Conservation (phyloP, 2,113 vertebrate genomes). For the Corynorhinus townsendii region DNA sequence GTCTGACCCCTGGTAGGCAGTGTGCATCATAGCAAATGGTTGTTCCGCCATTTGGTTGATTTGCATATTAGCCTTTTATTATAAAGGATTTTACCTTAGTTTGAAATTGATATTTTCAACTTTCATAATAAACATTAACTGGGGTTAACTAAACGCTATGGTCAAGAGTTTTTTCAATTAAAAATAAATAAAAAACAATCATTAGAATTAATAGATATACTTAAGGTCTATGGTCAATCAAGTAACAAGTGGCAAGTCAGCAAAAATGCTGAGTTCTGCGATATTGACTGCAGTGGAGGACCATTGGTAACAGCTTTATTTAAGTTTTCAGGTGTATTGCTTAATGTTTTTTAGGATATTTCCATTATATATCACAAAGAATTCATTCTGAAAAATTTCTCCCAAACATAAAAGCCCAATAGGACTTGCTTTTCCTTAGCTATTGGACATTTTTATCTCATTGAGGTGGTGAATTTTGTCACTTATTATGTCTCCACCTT, state of each 20-base stretch:
- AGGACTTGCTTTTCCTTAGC: neutral
- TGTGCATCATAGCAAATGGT: too few relatives aligned
- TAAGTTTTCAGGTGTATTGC: neutral
- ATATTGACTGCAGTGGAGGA: neutral
- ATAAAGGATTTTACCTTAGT: neutral
- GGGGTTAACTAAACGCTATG: neutral
- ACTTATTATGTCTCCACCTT: neutral
- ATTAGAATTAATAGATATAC: neutral
- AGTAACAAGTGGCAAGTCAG: neutral
- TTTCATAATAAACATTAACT: neutral
- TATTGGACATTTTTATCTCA: neutral
- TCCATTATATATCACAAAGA: neutral
- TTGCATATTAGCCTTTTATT: too few relatives aligned
- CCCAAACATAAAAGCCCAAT: neutral
- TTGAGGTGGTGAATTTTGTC: neutral
- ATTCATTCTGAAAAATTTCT: neutral
- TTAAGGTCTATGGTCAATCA: neutral
- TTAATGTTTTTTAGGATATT: neutral
- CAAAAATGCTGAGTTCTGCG: neutral
- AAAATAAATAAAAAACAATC: neutral
- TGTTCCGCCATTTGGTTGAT: too few relatives aligned
- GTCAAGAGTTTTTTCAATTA: neutral
- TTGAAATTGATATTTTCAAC: neutral
- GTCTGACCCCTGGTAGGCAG: too few relatives aligned
- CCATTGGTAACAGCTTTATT: neutral